Evolutionary conservation across 2,113 vertebrate species (phyloP), one percentile per base, ranked within the genome.

Genomic region (Saccopteryx leptura): DNA sequence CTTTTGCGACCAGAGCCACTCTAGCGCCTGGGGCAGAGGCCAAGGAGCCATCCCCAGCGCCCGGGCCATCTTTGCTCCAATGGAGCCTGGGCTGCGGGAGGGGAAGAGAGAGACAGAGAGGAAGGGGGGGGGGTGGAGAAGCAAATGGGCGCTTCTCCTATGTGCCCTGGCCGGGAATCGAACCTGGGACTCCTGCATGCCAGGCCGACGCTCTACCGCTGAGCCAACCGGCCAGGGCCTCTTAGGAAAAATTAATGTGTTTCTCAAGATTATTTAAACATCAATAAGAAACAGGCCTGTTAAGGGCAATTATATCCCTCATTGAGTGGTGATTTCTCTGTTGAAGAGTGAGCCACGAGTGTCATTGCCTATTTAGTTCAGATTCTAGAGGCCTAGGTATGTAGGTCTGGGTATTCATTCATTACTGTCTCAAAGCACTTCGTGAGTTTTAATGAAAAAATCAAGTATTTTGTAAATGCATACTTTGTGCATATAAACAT

Each of bases 391-490:
- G n/a, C 69, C 28, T 63, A 61, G 39, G 28, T 11, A 24, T 12
- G 26, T 9, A 86, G 89, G 1, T 63, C 46, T 83, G 23, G 9
- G 8, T 79, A 69, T 68, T 48, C 46, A 2, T 39, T 4, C 28
- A 39, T 50, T 88, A 33, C n/a, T 5, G 21, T 84, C 54, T 90
- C 23, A 79, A 74, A 79, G 39, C 58, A 48, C 39, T 63, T 88
- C 91, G n/a, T 96, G n/a, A 72, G 74, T 58, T 82, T 91, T 97
- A 91, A 95, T 63, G 84, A 93, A 96, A 96, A 88, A 88, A 68
- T 90, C 23, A 24, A 66, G 17, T 72, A 18, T 78, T 87, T 86
- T 71, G n/a, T 65, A 95, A 87, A 79, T 74, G 65, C 2, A 56
- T 3, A 56, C 50, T 79, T 88, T 56, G 61, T 90, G 18, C 75